Evolutionary conservation across 2,113 vertebrate genomes (phyloP).

Genomic region (Corythoichthys haematopterus): DNA sequence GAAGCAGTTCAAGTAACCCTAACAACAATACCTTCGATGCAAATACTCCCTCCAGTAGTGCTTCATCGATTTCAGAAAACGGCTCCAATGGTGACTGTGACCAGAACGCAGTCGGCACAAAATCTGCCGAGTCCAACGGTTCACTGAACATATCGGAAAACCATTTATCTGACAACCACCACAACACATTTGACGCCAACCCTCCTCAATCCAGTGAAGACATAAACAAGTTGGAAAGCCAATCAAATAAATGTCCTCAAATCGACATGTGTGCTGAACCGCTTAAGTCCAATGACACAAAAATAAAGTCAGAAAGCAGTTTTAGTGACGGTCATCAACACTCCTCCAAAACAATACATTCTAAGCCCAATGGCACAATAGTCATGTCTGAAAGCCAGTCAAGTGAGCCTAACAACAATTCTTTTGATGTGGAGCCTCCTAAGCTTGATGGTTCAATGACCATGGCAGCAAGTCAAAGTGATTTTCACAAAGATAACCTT

Average conservation of each 20-base stretch:
- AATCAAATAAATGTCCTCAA: background rate
- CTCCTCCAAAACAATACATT: conserved; percentile 14
- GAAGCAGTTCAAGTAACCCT: background rate
- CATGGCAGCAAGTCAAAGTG: background rate
- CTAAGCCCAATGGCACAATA: conserved; percentile 25
- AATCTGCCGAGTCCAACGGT: too few species aligned
- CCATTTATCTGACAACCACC: background rate
- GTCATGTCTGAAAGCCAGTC: background rate
- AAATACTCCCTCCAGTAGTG: background rate
- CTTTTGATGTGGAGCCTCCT: too few species aligned
- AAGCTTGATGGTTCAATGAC: too few species aligned
- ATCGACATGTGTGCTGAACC: background rate
- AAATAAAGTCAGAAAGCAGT: background rate
- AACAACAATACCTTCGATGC: background rate
- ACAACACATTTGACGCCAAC: background rate
- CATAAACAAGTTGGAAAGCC: background rate
- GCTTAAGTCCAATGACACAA: background rate
- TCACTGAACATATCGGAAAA: background rate
- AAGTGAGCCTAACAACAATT: background rate
- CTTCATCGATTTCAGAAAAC: background rate
- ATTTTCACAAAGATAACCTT: conserved; percentile 8
- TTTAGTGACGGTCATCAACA: background rate
- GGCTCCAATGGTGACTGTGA: background rate
- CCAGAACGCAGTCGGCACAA: too few species aligned
- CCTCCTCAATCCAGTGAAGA: background rate